A percentile compares a stretch with the other conserved stretches of the same genome.
These are phyloP conservation scores for Hirtodrosophila histrioides DNA, from an alignment of 2,888 invertebrate genomes.

Conservation along the genomic window DNA sequence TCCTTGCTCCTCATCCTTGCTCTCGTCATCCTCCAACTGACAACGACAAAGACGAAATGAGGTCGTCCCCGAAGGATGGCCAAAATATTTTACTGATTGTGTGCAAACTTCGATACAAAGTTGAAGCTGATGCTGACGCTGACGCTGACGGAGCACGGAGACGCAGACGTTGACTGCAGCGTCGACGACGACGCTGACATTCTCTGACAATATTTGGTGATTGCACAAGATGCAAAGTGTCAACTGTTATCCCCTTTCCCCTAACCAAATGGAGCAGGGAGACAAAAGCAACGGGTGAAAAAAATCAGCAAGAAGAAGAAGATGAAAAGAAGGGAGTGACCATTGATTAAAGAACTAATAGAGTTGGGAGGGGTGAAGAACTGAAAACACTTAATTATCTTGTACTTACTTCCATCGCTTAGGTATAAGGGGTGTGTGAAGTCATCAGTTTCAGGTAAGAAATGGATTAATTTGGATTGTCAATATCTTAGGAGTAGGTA, in stretches of 20 bases:
- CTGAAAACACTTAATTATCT: constrained; percentile 40
- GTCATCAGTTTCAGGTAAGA: no score
- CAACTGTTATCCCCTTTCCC: constrained; percentile 46
- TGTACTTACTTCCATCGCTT: not conserved
- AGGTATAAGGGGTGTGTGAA: no score
- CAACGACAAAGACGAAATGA: constrained; percentile 76
- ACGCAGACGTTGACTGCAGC: constrained; percentile 16
- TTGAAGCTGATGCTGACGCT: constrained; percentile 52
- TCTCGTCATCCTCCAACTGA: constrained; percentile 39
- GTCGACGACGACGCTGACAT: constrained; percentile 61
- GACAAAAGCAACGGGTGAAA: constrained; percentile 17
- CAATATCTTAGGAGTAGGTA: no score
- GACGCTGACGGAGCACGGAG: constrained; percentile 32
- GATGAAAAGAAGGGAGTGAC: constrained; percentile 38
- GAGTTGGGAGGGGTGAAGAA: not conserved
- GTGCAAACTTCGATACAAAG: constrained; percentile 81
- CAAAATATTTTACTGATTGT: constrained; percentile 81
- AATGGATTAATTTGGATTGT: no score
- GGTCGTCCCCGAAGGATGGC: constrained; percentile 78
- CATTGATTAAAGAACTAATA: constrained; percentile 53
- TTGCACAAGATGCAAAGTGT: constrained; percentile 81
- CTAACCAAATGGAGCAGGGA: constrained; percentile 17
- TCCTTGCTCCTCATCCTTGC: not conserved
- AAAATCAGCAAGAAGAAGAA: constrained; percentile 17
- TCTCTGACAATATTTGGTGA: constrained; percentile 78